Base-by-base conservation (phyloP, 2,888 invertebrate genomes). In the Caenorhabditis sp. region DNA sequence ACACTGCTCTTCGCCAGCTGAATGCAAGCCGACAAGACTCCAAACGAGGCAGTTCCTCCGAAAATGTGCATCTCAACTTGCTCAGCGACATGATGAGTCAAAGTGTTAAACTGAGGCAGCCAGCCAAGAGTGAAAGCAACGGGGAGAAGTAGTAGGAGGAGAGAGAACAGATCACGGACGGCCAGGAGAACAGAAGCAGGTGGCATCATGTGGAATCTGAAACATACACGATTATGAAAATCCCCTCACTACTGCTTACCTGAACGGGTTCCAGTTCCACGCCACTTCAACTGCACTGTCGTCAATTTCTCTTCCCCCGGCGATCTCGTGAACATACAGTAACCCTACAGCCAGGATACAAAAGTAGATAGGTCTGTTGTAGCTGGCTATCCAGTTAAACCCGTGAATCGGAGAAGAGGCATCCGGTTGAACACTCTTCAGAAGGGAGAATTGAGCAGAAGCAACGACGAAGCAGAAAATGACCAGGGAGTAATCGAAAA, bases 381-480 rank as follows among this genome's bases (percentile, higher is more conserved):
- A 93, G 81, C 93, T 92, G 69, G 93, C 86, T 13, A 93, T 87
- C 84, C 92, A 92, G 84, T 93, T 92, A 87, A 88, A 92, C 50
- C 92, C 94, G 92, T 99, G 99, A 47, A 97, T 97, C 0, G 99
- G 98, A 1, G 98, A 98, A 0, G 98, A 96, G 0, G 98, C 97
- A 93, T 99, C 99, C 0, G 99, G 99, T 92, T 99, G 99, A 1
- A 99, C 99, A 92, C 97, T 97, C 93, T 93, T 90, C 47, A 91
- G 83, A 26, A 91, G 84, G 80, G 84, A 92, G 87, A 88, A 99
- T 92, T 99, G 83, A 15, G 97, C 97, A 18, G 97, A 95, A 0
- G 98, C 98, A 89, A 98, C 96, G n/a, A 98, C 96, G 89, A 97
- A 96, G 93, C 98, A 98, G 92, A 99, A 97, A 91, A 97, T 94